Conservation (phyloP, 2,888 invertebrate species). For the Troilus luridus region DNA sequence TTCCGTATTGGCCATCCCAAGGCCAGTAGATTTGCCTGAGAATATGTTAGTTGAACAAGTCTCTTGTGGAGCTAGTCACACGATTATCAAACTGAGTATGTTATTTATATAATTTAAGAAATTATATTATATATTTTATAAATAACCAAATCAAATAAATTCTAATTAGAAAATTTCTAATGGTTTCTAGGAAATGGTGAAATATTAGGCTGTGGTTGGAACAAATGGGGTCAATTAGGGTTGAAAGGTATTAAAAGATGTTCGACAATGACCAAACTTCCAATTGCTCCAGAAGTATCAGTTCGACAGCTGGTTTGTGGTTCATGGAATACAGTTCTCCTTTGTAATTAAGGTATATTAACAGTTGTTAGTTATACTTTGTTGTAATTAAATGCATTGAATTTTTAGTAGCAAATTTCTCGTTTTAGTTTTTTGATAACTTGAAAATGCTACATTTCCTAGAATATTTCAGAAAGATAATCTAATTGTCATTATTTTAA, state of each 20-base stretch:
- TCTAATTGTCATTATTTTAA: too few species aligned
- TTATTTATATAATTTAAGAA: neutral
- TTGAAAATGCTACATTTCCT: too few species aligned
- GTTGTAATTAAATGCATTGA: too few species aligned
- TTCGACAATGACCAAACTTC: constrained; percentile 66
- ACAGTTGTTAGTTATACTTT: neutral
- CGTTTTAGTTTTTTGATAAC: too few species aligned
- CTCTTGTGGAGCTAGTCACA: constrained; percentile 84
- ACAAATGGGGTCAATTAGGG: constrained; percentile 86
- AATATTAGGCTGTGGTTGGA: constrained; percentile 85
- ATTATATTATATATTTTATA: neutral
- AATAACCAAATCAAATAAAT: neutral
- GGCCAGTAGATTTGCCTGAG: constrained; percentile 68
- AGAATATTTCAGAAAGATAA: too few species aligned
- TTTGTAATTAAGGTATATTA: constrained; percentile 63
- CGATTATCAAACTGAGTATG: constrained; percentile 77
- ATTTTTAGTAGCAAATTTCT: too few species aligned
- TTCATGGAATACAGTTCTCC: constrained; percentile 68
- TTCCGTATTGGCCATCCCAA: constrained; percentile 68
- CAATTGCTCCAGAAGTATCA: constrained; percentile 65
- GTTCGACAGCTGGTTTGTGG: constrained; percentile 67
- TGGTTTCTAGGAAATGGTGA: constrained; percentile 74
- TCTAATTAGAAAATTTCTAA: neutral
- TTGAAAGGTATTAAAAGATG: constrained; percentile 64
- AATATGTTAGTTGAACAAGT: constrained; percentile 72